These are phyloP conservation scores for Dromius quadrimaculatus DNA, from an alignment of 2,888 invertebrate genomes.

Conservation along the genomic window DNA sequence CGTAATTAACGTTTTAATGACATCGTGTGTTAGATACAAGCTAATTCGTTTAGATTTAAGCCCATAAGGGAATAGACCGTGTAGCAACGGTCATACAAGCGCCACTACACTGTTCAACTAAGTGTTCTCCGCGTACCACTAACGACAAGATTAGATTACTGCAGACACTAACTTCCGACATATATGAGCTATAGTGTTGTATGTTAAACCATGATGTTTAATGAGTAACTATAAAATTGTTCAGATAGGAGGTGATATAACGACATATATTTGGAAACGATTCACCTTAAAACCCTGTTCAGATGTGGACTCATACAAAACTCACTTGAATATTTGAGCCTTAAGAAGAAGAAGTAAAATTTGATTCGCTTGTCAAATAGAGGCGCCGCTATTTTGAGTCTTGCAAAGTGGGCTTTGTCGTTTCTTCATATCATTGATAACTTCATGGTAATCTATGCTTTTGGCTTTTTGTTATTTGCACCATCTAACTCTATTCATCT, in stretches of 20 bases:
- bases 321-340: too few relatives aligned
- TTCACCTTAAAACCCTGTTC: too few relatives aligned
- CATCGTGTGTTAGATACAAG: slow-evolving; percentile 22
- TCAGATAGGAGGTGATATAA: background rate
- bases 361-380: too few relatives aligned
- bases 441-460: too few relatives aligned
- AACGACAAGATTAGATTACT: slow-evolving; percentile 27
- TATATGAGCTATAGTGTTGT: background rate
- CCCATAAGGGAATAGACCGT: slow-evolving; percentile 21
- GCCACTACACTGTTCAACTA: slow-evolving; percentile 3
- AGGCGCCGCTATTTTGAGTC: too few relatives aligned
- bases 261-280: too few relatives aligned
- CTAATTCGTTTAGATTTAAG: slow-evolving; percentile 30
- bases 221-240: background rate
- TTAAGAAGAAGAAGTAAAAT: too few relatives aligned
- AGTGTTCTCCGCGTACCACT: slow-evolving; percentile 24
- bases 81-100: slow-evolving; percentile 19
- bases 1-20: slow-evolving; percentile 18
- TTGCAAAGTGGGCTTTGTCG: too few relatives aligned
- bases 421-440: too few relatives aligned
- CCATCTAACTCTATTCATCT: too few relatives aligned
- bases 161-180: slow-evolving; percentile 14
- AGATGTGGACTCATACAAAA: too few relatives aligned
- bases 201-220: background rate
- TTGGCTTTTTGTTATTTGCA: too few relatives aligned